A percentile compares a stretch with the other conserved stretches of the same genome.
Evolutionary conservation across 1,140 invertebrate genomes (phyloP).

Genomic region (Heliothis subflexa): DNA sequence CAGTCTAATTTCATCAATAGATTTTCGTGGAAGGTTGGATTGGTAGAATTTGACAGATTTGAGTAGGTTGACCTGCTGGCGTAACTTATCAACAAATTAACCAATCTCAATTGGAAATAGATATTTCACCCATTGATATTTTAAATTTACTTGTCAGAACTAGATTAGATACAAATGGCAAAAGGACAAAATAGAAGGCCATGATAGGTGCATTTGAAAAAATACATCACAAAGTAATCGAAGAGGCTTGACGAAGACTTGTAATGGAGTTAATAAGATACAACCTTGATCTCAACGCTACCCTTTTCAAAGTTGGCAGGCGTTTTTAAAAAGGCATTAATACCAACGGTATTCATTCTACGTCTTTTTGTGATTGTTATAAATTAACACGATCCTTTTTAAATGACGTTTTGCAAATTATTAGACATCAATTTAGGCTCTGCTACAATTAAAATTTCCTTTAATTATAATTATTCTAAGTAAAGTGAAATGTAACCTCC

Average conservation of each 20-base stretch:
- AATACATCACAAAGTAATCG: background rate
- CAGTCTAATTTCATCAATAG: no score
- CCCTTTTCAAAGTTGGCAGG: slow-evolving; percentile 30
- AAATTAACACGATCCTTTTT: background rate
- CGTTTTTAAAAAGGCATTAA: slow-evolving; percentile 15
- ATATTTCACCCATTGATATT: background rate
- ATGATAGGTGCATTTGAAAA: slow-evolving; percentile 6
- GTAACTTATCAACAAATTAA: no score
- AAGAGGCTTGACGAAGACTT: background rate
- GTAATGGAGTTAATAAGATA: slow-evolving; percentile 3
- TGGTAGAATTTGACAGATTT: no score
- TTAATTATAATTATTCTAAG: no score
- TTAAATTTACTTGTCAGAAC: background rate
- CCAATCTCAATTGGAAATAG: background rate
- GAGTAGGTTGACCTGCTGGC: no score
- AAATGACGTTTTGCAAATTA: background rate
- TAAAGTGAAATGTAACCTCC: no score
- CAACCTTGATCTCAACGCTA: background rate
- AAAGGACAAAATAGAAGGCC: background rate
- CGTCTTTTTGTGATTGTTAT: background rate
- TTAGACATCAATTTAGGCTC: no score
- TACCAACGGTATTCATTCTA: background rate
- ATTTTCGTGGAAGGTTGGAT: no score
- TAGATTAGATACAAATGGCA: background rate
- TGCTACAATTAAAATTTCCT: no score